These are phyloP conservation scores for Aphidius gifuensis DNA, from an alignment of 1,140 invertebrate species.

Conservation along the genomic window DNA sequence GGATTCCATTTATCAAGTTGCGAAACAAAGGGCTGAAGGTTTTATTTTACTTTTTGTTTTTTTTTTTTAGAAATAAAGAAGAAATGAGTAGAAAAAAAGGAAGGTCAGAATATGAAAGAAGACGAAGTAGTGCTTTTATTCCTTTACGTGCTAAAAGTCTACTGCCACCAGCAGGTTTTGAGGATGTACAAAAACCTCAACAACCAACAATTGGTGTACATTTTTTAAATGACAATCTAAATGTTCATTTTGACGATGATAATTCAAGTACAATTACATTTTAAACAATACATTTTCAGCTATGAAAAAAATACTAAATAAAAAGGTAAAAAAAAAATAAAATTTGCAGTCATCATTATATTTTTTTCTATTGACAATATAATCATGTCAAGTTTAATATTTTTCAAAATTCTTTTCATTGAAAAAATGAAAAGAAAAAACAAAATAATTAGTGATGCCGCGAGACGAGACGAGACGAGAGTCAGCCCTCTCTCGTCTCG, in stretches of 20 bases:
- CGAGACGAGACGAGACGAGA: no score
- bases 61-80: constrained; percentile 12
- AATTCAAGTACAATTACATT: not conserved
- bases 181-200: constrained; percentile 11
- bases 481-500: no score
- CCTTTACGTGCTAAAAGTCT: constrained; percentile 15
- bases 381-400: no score
- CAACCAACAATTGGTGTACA: not conserved
- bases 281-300: not conserved
- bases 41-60: no score
- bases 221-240: not conserved
- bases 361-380: no score
- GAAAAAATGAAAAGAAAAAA: no score
- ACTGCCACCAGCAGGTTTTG: constrained; percentile 13
- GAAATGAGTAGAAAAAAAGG: not conserved
- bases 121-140: constrained; percentile 8
- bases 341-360: no score
- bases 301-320: not conserved
- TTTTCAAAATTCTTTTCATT: no score
- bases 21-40: not conserved
- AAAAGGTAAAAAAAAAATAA: no score
- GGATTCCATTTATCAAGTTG: constrained; percentile 2
- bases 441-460: no score
- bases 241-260: not conserved
- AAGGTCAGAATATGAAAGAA: not conserved